Evolutionary conservation across 2,113 vertebrate species (phyloP).

Genomic region (Sinosuthora webbiana): DNA sequence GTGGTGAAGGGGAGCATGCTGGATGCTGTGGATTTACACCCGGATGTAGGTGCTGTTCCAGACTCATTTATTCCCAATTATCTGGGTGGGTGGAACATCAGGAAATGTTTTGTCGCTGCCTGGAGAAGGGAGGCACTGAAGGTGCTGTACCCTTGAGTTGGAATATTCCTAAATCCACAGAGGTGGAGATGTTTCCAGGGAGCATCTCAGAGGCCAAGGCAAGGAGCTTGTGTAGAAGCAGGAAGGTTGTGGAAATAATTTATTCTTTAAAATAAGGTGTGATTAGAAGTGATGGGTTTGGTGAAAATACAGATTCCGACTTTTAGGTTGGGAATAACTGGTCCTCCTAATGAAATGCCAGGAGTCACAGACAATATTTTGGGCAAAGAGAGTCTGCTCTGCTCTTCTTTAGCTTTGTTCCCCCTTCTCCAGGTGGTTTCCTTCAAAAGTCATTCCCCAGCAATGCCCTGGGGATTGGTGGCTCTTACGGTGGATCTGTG

Average conservation of each 20-base stretch:
- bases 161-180: not conserved
- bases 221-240: not conserved
- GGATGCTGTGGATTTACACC: not conserved
- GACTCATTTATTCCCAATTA: not conserved
- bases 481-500: not conserved
- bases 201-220: not conserved
- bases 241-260: fast-evolving
- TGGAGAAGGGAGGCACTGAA: not conserved
- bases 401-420: fast-evolving
- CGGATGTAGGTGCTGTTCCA: not conserved
- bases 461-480: not conserved
- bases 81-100: not conserved
- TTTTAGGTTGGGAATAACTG: not conserved
- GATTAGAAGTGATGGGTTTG: not conserved
- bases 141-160: not conserved
- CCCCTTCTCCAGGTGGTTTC: not conserved
- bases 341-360: not conserved
- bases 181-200: not conserved
- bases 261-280: not conserved
- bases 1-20: not conserved
- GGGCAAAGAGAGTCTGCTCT: not conserved
- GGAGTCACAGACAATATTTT: not conserved
- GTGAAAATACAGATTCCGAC: not conserved
- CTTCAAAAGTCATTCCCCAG: not conserved
- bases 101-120: not conserved